phyloP scores from a whole-genome alignment of 2,113 vertebrate genomes.

The Micromys minutus region DNA sequence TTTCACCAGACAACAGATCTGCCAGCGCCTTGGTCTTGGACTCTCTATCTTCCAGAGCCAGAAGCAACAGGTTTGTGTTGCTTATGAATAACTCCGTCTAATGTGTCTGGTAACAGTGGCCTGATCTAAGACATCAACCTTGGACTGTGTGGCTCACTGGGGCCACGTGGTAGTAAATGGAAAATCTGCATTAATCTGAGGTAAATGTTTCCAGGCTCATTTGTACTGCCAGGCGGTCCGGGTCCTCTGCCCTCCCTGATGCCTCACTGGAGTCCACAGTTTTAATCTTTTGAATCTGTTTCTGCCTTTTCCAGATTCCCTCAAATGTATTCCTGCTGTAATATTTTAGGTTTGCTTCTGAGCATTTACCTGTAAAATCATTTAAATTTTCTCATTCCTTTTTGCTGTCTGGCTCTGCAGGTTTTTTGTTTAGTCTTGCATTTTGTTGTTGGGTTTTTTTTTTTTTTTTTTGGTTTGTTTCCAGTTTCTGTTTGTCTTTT shows the following conservation, averaged over 20 bases:
- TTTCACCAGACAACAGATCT: not conserved
- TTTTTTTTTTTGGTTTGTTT: not conserved
- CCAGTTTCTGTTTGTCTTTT: not conserved
- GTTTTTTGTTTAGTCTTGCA: not conserved
- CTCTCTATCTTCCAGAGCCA: not conserved
- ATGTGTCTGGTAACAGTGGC: not conserved
- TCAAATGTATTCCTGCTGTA: not conserved
- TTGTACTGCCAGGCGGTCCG: not conserved
- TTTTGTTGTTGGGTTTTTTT: not conserved
- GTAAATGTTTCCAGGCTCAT: not conserved
- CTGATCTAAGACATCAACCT: not conserved
- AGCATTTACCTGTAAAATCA: constrained; percentile 27
- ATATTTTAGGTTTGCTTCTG: constrained; percentile 11
- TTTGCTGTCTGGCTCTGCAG: not conserved
- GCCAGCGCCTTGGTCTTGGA: not conserved
- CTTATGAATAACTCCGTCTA: not conserved
- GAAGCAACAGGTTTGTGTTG: not conserved
- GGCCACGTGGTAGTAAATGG: not conserved
- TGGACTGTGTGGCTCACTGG: not conserved
- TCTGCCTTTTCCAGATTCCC: not conserved
- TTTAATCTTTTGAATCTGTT: not conserved
- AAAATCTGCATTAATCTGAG: not conserved
- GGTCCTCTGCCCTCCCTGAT: not conserved
- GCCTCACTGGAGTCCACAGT: not conserved
- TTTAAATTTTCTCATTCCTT: not conserved